These are phyloP conservation scores for Riparia riparia DNA, from an alignment of 2,113 vertebrate genomes.

Conservation along the genomic window DNA sequence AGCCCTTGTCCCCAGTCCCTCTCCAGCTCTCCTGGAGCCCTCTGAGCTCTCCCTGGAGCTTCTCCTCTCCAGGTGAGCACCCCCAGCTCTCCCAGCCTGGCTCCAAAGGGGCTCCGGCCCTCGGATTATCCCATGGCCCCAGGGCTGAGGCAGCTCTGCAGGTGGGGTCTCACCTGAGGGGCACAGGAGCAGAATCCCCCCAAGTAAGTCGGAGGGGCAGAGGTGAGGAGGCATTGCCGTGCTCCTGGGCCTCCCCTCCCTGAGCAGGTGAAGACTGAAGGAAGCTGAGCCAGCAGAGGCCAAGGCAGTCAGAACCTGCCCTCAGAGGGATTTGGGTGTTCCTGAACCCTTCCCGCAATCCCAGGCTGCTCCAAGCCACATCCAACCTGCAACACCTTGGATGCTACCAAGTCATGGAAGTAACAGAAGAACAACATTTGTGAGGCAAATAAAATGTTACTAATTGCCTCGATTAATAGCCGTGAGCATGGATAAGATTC, in stretches of 20 bases:
- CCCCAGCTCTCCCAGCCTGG: not conserved
- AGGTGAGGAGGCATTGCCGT: accelerated
- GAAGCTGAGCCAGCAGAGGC: not conserved
- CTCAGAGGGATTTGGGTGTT: not conserved
- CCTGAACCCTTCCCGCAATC: not conserved
- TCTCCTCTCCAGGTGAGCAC: not conserved
- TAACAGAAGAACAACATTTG: not conserved
- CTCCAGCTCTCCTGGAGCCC: not conserved
- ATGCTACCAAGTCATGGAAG: not conserved
- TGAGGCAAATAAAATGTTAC: not conserved
- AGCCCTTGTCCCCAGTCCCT: not conserved
- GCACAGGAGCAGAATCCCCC: not conserved
- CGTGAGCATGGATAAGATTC: not conserved
- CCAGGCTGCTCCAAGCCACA: not conserved
- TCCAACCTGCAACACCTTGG: not conserved
- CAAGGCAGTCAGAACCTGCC: not conserved
- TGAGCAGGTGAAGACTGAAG: not conserved
- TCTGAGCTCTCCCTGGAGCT: not conserved
- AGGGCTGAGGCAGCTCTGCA: not conserved
- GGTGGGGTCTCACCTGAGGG: not conserved
- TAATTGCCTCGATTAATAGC: not conserved
- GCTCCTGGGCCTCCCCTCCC: not conserved
- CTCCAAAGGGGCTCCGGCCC: not conserved
- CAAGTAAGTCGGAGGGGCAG: not conserved
- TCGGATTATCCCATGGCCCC: accelerated